Conservation (phyloP, 2,113 vertebrate genomes). For the Microcebus jonahi region DNA sequence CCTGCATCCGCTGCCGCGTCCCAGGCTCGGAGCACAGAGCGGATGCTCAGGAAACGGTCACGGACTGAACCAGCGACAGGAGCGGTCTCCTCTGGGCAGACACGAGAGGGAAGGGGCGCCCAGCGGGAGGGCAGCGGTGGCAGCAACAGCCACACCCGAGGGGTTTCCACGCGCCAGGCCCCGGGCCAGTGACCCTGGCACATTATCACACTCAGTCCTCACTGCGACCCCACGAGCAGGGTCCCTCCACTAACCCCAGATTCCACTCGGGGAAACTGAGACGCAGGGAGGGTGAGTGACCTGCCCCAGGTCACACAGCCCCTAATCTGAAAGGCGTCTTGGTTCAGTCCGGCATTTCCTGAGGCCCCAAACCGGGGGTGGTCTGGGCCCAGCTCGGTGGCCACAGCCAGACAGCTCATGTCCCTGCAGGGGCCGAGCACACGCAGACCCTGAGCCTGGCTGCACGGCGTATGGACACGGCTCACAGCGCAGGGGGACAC, state of each 20-base stretch:
- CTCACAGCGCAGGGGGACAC: background rate
- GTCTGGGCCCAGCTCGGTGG: fast-evolving
- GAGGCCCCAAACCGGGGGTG: background rate
- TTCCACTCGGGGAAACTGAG: background rate
- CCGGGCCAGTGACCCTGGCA: fast-evolving
- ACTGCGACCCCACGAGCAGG: fast-evolving
- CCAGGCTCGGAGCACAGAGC: background rate
- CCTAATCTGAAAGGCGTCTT: background rate
- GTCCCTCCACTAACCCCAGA: background rate
- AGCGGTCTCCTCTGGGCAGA: background rate
- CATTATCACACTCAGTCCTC: too few relatives aligned
- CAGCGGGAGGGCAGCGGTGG: fast-evolving
- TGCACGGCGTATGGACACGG: background rate
- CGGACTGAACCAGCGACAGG: background rate
- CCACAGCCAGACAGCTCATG: fast-evolving
- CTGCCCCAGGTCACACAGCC: background rate
- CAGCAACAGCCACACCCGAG: background rate
- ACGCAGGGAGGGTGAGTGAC: background rate
- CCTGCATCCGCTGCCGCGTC: background rate
- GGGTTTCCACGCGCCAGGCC: background rate
- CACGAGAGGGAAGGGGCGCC: background rate
- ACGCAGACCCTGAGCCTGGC: background rate
- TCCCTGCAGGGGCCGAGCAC: background rate
- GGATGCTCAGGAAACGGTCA: too few relatives aligned
- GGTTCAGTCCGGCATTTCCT: background rate